Evolutionary conservation across 1,140 invertebrate species (phyloP).

Genomic region (Drosophila repletoides): DNA sequence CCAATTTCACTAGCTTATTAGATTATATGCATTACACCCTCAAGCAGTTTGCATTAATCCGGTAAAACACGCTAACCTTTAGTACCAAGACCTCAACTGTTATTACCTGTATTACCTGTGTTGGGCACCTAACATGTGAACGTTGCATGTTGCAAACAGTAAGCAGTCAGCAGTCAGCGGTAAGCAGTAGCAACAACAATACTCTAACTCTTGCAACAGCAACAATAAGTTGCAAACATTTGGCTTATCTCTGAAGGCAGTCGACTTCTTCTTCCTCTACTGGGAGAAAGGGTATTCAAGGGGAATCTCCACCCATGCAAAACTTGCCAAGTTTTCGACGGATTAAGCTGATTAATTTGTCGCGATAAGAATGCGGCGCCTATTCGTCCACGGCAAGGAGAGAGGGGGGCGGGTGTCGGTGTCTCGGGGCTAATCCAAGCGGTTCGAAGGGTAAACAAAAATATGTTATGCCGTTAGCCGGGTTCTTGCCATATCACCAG

Average conservation of each 20-base stretch:
- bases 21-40: constrained; percentile 76
- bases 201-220: constrained; percentile 34
- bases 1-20: constrained; percentile 69
- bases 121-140: constrained; percentile 68
- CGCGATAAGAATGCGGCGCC: constrained; percentile 71
- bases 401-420: background rate
- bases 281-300: background rate
- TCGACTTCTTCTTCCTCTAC: constrained; percentile 51
- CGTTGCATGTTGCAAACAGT: constrained; percentile 67
- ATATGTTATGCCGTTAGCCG: constrained; percentile 73
- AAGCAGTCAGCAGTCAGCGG: background rate
- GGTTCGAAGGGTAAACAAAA: constrained; percentile 76
- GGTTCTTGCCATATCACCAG: constrained; percentile 53
- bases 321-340: constrained; percentile 72
- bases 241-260: constrained; percentile 65
- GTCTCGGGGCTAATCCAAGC: constrained; percentile 57
- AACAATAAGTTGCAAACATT: constrained; percentile 53
- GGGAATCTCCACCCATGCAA: constrained; percentile 40
- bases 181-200: constrained; percentile 31
- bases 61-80: constrained; percentile 34
- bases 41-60: constrained; percentile 67
- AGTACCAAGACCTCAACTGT: constrained; percentile 18
- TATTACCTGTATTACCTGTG: constrained; percentile 45
- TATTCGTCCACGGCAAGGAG: background rate
- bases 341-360: constrained; percentile 80